Conservation (phyloP, 2,888 invertebrate species). For the Apodemia zela region DNA sequence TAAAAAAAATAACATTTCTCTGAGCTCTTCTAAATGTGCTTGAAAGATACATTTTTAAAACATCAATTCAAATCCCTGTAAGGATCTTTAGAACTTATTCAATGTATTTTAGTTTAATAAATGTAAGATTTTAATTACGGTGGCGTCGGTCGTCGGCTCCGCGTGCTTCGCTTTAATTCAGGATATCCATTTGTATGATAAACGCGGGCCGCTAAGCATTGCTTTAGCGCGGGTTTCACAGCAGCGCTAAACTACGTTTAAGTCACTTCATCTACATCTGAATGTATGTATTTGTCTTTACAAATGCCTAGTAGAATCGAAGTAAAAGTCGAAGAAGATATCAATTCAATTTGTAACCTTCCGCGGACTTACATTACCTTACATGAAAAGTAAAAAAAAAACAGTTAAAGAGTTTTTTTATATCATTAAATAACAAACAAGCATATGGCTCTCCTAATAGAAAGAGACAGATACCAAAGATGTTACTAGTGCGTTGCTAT, state of each 20-base stretch:
- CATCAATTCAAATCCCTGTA: background rate
- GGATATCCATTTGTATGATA: constrained; percentile 60
- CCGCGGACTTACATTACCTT: too few relatives aligned
- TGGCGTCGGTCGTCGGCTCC: background rate
- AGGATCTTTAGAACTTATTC: constrained; percentile 10
- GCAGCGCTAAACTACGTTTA: background rate
- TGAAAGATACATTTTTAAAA: background rate
- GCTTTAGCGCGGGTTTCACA: background rate
- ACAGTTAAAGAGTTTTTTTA: too few relatives aligned
- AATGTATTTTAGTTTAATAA: constrained; percentile 23
- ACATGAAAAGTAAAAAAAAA: too few relatives aligned
- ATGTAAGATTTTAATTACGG: constrained; percentile 31
- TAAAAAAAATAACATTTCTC: background rate
- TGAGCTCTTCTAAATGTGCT: background rate
- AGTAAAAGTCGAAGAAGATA: too few relatives aligned
- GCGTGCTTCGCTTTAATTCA: constrained; percentile 39
- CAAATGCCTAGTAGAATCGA: too few relatives aligned
- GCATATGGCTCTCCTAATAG: too few relatives aligned
- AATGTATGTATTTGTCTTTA: too few relatives aligned
- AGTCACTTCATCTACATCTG: background rate
- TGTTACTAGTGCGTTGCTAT: too few relatives aligned
- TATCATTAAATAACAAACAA: too few relatives aligned
- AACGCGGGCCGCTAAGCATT: constrained; percentile 33
- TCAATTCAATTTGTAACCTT: too few relatives aligned
- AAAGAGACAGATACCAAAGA: too few relatives aligned